Evolutionary conservation across 2,113 vertebrate species (phyloP), one percentile per base, ranked within the genome.

Genomic region (Sapayoa aenigma): DNA sequence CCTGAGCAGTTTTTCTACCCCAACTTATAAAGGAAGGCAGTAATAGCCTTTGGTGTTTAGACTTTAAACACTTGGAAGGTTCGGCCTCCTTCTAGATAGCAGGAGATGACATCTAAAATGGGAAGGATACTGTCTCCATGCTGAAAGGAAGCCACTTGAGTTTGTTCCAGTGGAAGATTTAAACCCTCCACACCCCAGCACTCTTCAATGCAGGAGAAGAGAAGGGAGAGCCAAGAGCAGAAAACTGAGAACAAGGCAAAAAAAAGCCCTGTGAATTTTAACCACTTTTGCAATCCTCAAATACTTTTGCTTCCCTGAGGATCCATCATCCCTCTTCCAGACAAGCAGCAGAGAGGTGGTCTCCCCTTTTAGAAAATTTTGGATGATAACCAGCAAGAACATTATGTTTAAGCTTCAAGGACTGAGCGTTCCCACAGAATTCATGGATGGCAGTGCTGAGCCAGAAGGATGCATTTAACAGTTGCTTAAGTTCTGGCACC

Each of bases 401-500:
- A n/a, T 86, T 18, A 21, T 13, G 10, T n/a, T 72, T 84, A 63
- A 89, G 85, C 71, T 22, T 37, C 6, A 2, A 83, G 82, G 75
- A 24, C 42, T 14, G 52, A 75, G 41, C 1, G 0, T 65, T 93
- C 93, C 86, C 82, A 13, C 50, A 81, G 87, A 79, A 74, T 50
- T 75, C 15, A 0, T 0, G 83, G 86, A 68, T 91, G 92, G 82
- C 92, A 91, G 6, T 2, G 6, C 66, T 1, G 24, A 92, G 95
- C 92, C 94, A 95, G 78, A 47, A 94, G 75, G 85, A 86, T 72
- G 68, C 82, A 13, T 74, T 86, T 65, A 46, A 24, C 74, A 88
- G 41, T 89, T 90, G 87, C 87, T 92, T 50, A 68, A 94, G 65
- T 60, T 77, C 94, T 95, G 94, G 72, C 93, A 95, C 76, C 63